Conservation (phyloP, 92 coral and sea anemone species). For the Umimayanthus kanabou region DNA sequence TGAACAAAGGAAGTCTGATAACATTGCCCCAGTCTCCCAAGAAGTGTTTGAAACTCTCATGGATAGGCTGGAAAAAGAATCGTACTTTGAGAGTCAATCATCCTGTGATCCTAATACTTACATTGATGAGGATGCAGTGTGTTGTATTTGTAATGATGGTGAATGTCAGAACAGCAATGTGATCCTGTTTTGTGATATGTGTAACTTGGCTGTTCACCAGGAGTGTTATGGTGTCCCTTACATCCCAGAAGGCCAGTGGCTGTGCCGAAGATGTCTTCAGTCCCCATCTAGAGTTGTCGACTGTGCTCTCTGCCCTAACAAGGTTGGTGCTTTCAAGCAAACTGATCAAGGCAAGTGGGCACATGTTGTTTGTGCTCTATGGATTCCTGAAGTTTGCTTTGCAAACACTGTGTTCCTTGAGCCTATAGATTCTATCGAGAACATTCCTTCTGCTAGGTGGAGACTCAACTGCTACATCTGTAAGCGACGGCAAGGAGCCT, state of each 20-base stretch:
- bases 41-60: constrained; percentile 96
- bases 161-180: constrained; percentile 99
- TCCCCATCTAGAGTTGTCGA: constrained; percentile 98
- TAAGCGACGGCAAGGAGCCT: constrained; percentile 96
- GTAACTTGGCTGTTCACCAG: constrained; percentile 98
- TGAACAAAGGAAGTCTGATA: constrained; percentile 89
- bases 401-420: constrained; percentile 99
- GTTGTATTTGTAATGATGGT: constrained; percentile 98
- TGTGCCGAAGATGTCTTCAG: constrained; percentile 96
- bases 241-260: constrained; percentile 99
- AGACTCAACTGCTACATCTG: constrained; percentile 95
- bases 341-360: constrained; percentile 99
- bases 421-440: constrained; percentile 97
- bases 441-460: constrained; percentile 98
- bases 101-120: constrained; percentile 97
- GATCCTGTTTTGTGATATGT: constrained; percentile 98
- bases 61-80: constrained; percentile 98
- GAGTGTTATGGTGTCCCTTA: constrained; percentile 99
- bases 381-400: constrained; percentile 99
- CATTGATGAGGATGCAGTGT: constrained; percentile 99
- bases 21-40: constrained; percentile 97
- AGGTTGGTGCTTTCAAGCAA: constrained; percentile 99
- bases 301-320: constrained; percentile 97
- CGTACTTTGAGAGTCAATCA: constrained; percentile 96
- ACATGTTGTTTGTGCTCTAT: constrained; percentile 97